Conservation (phyloP, 2,113 vertebrate genomes). For the Pyrgilauda ruficollis region DNA sequence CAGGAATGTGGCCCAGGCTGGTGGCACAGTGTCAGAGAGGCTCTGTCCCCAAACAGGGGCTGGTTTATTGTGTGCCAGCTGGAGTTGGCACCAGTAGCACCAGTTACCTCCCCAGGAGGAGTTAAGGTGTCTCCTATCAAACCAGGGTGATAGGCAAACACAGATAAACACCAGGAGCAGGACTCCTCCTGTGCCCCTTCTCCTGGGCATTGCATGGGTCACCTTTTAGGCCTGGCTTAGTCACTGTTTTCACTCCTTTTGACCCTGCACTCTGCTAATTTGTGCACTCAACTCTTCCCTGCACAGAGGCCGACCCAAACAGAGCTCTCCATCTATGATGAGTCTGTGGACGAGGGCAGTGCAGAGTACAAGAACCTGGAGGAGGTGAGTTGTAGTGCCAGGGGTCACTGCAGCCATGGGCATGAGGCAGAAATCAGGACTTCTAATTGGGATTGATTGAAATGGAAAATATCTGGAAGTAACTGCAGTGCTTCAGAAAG, state of each 20-base stretch:
- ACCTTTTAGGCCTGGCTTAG: not conserved
- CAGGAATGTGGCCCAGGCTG: not conserved
- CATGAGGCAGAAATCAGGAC: not conserved
- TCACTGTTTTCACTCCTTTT: not conserved
- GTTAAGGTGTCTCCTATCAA: not conserved
- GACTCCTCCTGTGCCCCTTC: not conserved
- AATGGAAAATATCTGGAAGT: not conserved
- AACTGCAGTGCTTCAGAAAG: not conserved
- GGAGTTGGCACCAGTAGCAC: not conserved
- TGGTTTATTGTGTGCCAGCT: not conserved
- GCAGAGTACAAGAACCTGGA: conserved; percentile 77
- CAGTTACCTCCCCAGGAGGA: not conserved
- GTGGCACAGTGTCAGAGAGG: not conserved
- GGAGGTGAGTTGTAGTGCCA: conserved; percentile 65
- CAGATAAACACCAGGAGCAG: not conserved
- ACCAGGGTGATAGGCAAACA: not conserved
- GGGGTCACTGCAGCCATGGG: not conserved
- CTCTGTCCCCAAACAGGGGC: not conserved
- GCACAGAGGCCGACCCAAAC: conserved; percentile 48
- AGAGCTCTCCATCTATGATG: conserved; percentile 68
- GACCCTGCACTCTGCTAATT: not conserved
- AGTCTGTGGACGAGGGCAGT: conserved; percentile 61
- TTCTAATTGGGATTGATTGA: not conserved
- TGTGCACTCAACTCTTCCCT: not conserved
- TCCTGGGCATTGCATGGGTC: not conserved